Evolutionary conservation across 2,113 vertebrate genomes (phyloP).

Genomic region (Pristiophorus japonicus): DNA sequence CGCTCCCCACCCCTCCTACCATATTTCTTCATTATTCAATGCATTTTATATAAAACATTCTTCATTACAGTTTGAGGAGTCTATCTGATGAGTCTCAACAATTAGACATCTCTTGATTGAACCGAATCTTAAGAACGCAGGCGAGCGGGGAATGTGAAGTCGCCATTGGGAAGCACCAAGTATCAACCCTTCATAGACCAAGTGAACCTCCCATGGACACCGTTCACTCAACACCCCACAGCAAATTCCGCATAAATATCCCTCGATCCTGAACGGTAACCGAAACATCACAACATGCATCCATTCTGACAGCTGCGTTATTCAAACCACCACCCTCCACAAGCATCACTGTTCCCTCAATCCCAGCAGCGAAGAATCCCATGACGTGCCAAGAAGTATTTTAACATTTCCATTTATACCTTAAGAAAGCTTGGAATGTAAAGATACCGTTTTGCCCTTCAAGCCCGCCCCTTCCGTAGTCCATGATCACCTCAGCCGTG

Average conservation of each 20-base stretch:
- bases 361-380: neutral
- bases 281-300: neutral
- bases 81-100: neutral
- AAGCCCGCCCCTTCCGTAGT: neutral
- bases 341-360: neutral
- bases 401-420: neutral
- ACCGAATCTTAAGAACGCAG: neutral
- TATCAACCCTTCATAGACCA: too few species aligned
- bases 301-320: neutral
- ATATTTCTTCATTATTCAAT: neutral
- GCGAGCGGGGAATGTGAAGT: neutral
- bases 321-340: neutral
- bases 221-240: neutral
- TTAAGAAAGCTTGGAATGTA: neutral
- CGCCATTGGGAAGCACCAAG: neutral
- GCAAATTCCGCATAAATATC: neutral
- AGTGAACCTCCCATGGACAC: neutral
- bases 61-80: neutral
- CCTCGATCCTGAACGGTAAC: neutral
- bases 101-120: neutral
- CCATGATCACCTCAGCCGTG: neutral
- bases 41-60: neutral
- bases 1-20: neutral
- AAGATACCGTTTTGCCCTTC: neutral
- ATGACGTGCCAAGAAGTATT: neutral